Percentiles rank a stretch among this genome's conserved stretches.
Conservation (phyloP, 2,797 vertebrate genomes). For the Crotalus adamanteus region DNA sequence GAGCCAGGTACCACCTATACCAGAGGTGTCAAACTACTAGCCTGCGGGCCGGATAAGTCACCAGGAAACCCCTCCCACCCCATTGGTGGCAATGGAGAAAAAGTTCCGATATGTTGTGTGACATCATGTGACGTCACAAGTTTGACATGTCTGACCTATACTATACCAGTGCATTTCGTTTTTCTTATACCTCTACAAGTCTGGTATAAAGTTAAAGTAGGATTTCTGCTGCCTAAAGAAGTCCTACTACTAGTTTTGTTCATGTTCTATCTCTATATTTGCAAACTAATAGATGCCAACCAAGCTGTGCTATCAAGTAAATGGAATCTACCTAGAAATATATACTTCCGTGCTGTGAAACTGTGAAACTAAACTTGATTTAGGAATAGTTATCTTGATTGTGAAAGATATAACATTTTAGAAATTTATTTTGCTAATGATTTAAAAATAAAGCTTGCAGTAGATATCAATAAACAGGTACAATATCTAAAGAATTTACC, state of each 20-base stretch:
- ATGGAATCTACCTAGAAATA: not conserved
- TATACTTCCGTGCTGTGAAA: not conserved
- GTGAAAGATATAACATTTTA: not conserved
- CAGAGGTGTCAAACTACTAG: too few species aligned
- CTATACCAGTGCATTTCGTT: not conserved
- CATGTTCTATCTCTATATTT: not conserved
- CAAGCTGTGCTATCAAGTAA: not conserved
- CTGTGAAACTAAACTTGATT: not conserved
- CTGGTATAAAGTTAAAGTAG: not conserved
- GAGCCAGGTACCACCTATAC: not conserved
- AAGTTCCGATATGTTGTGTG: accelerated
- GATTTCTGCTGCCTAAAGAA: not conserved
- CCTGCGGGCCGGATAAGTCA: too few species aligned
- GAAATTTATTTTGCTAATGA: not conserved
- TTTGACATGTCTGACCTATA: not conserved
- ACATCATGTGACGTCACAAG: accelerated
- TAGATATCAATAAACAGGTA: not conserved
- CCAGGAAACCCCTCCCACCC: too few species aligned
- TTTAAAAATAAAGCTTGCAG: not conserved
- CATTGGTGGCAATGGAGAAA: too few species aligned
- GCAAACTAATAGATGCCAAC: not conserved
- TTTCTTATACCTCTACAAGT: not conserved
- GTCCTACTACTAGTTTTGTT: not conserved
- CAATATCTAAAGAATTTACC: not conserved
- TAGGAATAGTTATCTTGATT: not conserved